These are phyloP conservation scores for Siphamia tubifer DNA, from an alignment of 2,113 vertebrate genomes.

Conservation along the genomic window DNA sequence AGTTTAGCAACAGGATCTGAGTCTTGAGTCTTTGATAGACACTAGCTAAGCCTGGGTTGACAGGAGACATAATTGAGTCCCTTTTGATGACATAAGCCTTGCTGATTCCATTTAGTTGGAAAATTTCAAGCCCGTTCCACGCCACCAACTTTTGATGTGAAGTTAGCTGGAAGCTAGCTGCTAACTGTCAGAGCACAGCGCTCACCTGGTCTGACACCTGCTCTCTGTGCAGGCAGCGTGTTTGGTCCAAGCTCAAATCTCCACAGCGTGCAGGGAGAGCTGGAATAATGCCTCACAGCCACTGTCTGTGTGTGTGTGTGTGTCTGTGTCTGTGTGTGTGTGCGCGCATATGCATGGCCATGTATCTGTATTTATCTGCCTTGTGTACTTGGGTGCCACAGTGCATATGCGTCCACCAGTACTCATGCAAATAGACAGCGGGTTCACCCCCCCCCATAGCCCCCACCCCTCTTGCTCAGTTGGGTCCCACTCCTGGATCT, in stretches of 20 bases:
- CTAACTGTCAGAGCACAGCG: constrained; percentile 8
- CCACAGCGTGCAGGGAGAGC: not conserved
- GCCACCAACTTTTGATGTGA: not conserved
- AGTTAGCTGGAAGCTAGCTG: constrained; percentile 29
- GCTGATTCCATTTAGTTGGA: constrained; percentile 14
- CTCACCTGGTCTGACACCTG: constrained; percentile 54
- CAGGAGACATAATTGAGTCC: constrained; percentile 44
- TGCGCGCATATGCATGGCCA: not conserved
- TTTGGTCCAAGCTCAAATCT: constrained; percentile 28
- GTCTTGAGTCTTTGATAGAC: constrained; percentile 25
- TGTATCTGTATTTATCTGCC: constrained; percentile 25
- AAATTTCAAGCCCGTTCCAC: not conserved
- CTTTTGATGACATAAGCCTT: constrained; percentile 42
- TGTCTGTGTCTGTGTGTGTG: constrained; percentile 1
- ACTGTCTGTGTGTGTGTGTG: constrained; percentile 1
- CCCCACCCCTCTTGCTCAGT: constrained; percentile 32
- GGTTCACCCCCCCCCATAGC: constrained; percentile 24
- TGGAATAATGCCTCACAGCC: constrained; percentile 21
- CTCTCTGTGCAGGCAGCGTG: constrained; percentile 36
- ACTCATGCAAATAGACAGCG: constrained; percentile 54
- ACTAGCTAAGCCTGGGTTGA: constrained; percentile 21
- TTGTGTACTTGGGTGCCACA: constrained; percentile 28
- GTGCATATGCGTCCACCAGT: constrained; percentile 25
- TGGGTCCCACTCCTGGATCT: constrained; percentile 52
- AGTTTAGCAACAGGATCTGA: not conserved